Base-by-base conservation (phyloP, 2,888 invertebrate species). In the Biston stratarius region DNA sequence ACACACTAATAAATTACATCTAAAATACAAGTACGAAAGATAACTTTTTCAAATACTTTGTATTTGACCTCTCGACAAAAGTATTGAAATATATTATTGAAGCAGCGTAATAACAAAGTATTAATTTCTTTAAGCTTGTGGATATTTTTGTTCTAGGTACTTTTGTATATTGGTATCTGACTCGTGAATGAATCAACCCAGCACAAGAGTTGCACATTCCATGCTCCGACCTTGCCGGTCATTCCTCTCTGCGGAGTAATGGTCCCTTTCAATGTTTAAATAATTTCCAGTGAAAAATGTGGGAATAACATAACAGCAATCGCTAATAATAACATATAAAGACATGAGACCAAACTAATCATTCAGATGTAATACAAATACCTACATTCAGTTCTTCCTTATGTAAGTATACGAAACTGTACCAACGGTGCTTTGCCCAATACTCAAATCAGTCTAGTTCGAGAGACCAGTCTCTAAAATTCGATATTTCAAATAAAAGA, bases 161-260 rank as follows among this genome's bases (percentile, higher is more conserved):
- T n/a, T n/a, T n/a, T n/a, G n/a, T n/a, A n/a, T n/a, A n/a, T n/a
- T n/a, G n/a, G 38, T 73, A 70, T 80, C 71, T 67, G 74, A 70
- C 74, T 77, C 77, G 77, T 90, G 89, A 90, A 85, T 90, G 89
- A 90, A 85, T 90, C 89, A 90, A 70, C 69, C 71, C 78, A 77
- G 75, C 75, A 77, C 74, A 78, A 77, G 72, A 73, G 65, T 74
- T 72, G 82, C 80, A 79, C 87, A 91, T 91, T 88, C 89, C 86
- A 80, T 71, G 72, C 74, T 80, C 81, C 85, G 88, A 83, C 89
- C 91, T 90, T 89, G 87, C 83, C 83, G 92, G 92, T 92, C 91
- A 82, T 91, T 92, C 88, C 84, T 92, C 92, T 85, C 84, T 80
- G 71, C 74, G 78, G 74, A 78, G 69, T 67, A 67, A 73, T 70